Evolutionary conservation across 2,888 invertebrate species (phyloP).

Genomic region (Lottia gigantea): DNA sequence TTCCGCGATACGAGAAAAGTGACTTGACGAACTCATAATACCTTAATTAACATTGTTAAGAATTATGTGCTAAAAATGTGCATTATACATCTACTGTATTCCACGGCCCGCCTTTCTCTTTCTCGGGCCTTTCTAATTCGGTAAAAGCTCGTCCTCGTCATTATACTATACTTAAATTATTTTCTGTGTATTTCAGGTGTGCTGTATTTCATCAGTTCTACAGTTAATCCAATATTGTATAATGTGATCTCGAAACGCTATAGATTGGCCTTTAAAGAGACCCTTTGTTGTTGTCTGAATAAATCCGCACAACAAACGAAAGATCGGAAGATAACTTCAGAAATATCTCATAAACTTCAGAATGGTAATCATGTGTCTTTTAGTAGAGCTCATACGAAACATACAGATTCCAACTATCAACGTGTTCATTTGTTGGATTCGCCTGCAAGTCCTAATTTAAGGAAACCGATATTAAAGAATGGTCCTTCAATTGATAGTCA

Average conservation of each 20-base stretch:
- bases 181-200: slow-evolving; percentile 73
- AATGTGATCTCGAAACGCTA: slow-evolving; percentile 95
- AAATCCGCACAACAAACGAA: no score
- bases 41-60: neutral
- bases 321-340: no score
- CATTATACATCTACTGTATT: no score
- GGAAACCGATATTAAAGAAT: slow-evolving; percentile 1
- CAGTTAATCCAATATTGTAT: slow-evolving; percentile 92
- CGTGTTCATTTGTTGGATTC: slow-evolving; percentile 1
- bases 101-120: no score
- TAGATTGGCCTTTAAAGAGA: slow-evolving; percentile 88
- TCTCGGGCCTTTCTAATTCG: no score
- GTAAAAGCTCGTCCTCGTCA: no score
- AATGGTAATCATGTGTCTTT: slow-evolving; percentile 2
- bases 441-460: neutral
- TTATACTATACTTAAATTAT: no score
- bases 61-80: no score
- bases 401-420: neutral
- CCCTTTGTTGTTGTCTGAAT: slow-evolving; percentile 55
- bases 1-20: neutral
- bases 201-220: slow-evolving; percentile 91
- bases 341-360: no score
- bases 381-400: neutral
- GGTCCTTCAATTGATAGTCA: neutral
- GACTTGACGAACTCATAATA: neutral